Evolutionary conservation across 2,888 invertebrate genomes (phyloP), one percentile per base, ranked within the genome.

Genomic region (Spicauda simplicius): DNA sequence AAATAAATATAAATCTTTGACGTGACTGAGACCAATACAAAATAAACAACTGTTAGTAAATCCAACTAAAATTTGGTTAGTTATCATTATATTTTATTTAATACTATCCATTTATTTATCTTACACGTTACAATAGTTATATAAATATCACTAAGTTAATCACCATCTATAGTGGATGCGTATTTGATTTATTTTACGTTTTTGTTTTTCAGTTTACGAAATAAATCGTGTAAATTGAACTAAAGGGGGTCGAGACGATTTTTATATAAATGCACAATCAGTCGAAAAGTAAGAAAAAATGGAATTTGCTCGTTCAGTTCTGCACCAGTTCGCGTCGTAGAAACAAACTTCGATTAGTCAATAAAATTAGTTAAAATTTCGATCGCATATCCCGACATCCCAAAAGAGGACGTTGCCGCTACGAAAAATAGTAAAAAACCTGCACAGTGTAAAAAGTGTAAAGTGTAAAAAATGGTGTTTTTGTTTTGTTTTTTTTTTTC

Each of bases 21-120:
- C 88, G 88, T 87, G 82, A 81, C 74, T 92, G 92, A 92, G 92
- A 92, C 92, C 92, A 91, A 90, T 87, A 87, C 75, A 80, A 81
- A 80, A 74, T 78, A 78, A 80, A 76, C 79, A 80, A 80, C 77
- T 77, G 82, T 77, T 80, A 70, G 69, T 72, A 72, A 79, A 80
- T 79, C 82, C 80, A 86, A 85, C 88, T 85, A 86, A 84, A 89
- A 85, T 89, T 90, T 90, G 88, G 90, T 90, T 90, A 89, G 80
- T 83, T 85, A 53, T 8, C 7, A 14, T 65, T 59, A 60, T 75
- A 75, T 79, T 78, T 78, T 74, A 77, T 59, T 79, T 81, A 86
- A 84, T 82, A 85, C 82, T 83, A 83, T 80, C 45, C 60, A 58
- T 78, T 79, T 81, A 71, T 75, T 77, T 84, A 80, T 75, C 83